These are phyloP conservation scores for Cliona cf. orientalis DNA, from an alignment of 37 sponge, comb jelly and placozoan species.

Conservation along the genomic window DNA sequence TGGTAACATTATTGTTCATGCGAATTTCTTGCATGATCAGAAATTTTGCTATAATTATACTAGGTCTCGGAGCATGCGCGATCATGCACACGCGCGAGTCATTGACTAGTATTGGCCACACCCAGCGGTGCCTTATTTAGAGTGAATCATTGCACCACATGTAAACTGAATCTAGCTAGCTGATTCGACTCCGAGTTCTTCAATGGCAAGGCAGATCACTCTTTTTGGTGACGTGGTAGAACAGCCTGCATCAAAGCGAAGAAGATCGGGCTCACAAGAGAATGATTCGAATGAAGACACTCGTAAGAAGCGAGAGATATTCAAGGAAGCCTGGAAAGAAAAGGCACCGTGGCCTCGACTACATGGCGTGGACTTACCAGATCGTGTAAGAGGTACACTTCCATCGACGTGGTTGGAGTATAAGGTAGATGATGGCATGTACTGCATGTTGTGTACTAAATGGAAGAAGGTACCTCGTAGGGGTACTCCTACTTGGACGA, in stretches of 20 bases:
- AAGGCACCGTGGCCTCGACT: neutral
- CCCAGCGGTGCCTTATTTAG: too few relatives aligned
- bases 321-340: neutral
- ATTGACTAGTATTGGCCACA: too few relatives aligned
- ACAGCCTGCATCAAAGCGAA: too few relatives aligned
- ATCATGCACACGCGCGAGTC: neutral
- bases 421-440: neutral
- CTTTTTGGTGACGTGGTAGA: neutral
- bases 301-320: neutral
- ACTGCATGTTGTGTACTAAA: neutral
- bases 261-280: too few relatives aligned
- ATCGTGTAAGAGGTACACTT: neutral
- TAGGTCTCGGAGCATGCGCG: neutral
- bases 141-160: too few relatives aligned
- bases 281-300: too few relatives aligned
- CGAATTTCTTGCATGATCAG: neutral
- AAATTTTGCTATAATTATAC: neutral
- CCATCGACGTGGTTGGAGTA: neutral
- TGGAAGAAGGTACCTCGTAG: neutral
- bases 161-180: too few relatives aligned
- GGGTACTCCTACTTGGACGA: neutral
- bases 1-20: neutral
- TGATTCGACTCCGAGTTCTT: too few relatives aligned
- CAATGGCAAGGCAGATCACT: neutral
- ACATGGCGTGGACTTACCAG: neutral